phyloP scores from a whole-genome alignment of 53 echinoderm and acorn worm species.

The Glandiceps talaboti region DNA sequence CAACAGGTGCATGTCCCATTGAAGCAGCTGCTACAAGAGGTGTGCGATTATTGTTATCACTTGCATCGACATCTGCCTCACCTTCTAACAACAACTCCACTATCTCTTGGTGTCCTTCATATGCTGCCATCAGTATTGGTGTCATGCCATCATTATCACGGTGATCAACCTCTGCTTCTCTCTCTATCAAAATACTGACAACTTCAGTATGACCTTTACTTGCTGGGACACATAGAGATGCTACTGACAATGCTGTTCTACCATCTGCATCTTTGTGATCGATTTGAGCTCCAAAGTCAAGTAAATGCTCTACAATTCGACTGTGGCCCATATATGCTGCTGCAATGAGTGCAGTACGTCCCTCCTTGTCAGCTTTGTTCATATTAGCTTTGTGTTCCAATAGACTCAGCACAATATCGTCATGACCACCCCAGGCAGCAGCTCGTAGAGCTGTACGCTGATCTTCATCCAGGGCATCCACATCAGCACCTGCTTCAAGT shows the following conservation, averaged over 20 bases:
- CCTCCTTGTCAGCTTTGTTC: conserved; percentile 91
- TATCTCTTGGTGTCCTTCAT: conserved; percentile 87
- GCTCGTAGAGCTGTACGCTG: conserved; percentile 90
- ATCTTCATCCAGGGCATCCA: conserved; percentile 89
- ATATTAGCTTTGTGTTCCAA: conserved; percentile 87
- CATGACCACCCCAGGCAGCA: conserved; percentile 99
- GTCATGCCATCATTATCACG: conserved; percentile 97
- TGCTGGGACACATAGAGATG: conserved; percentile 92
- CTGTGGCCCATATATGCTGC: conserved; percentile 99
- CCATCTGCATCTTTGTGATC: conserved; percentile 91
- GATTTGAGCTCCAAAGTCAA: conserved; percentile 83
- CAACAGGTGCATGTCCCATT: conserved; percentile 81
- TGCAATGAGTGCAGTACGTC: conserved; percentile 95
- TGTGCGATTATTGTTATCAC: conserved; percentile 85
- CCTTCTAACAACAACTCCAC: conserved; percentile 92
- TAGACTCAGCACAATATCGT: conserved; percentile 87
- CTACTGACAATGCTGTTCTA: conserved; percentile 88
- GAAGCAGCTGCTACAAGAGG: conserved; percentile 90
- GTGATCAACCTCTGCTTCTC: conserved; percentile 79
- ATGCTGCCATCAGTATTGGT: conserved; percentile 85
- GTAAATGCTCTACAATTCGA: conserved; percentile 66
- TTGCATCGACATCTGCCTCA: conserved; percentile 86
- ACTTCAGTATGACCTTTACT: conserved; percentile 93
- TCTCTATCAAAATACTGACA: conserved; percentile 62
- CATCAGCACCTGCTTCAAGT: conserved; percentile 81